These are phyloP conservation scores for Tinamus major DNA, from an alignment of 2,797 vertebrate genomes.

Conservation along the genomic window DNA sequence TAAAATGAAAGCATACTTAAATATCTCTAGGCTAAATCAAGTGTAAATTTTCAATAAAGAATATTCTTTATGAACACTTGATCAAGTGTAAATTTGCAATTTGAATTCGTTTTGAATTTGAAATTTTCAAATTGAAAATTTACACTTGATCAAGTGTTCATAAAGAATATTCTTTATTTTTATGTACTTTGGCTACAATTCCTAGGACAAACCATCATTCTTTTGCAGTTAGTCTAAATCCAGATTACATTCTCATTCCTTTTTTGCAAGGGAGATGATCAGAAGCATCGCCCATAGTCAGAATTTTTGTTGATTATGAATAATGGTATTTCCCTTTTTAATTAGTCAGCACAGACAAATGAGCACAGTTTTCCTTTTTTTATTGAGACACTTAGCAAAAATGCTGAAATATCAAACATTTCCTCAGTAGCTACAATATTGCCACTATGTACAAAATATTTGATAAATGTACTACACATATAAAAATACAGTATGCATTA, in stretches of 20 bases:
- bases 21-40: background rate
- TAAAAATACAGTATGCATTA: slow-evolving; percentile 97
- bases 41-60: too few species aligned
- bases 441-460: slow-evolving; percentile 93
- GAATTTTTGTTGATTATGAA: background rate
- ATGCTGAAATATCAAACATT: slow-evolving; percentile 84
- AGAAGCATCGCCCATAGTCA: background rate
- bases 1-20: background rate
- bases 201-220: background rate
- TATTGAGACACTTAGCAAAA: slow-evolving; percentile 94
- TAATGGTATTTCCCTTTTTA: background rate
- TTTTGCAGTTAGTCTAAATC: background rate
- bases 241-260: background rate
- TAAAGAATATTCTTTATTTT: background rate
- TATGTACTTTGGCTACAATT: background rate
- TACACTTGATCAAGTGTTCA: too few species aligned
- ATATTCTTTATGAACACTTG: too few species aligned
- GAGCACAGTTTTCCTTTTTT: slow-evolving; percentile 86
- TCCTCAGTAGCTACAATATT: slow-evolving; percentile 84
- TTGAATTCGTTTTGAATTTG: too few species aligned
- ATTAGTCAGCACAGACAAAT: background rate
- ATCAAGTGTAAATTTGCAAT: too few species aligned
- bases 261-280: background rate
- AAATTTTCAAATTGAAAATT: too few species aligned
- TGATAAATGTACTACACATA: slow-evolving; percentile 91